Evolutionary conservation across 2,888 invertebrate species (phyloP), one percentile per base, ranked within the genome.

Genomic region (Nebria brevicollis): DNA sequence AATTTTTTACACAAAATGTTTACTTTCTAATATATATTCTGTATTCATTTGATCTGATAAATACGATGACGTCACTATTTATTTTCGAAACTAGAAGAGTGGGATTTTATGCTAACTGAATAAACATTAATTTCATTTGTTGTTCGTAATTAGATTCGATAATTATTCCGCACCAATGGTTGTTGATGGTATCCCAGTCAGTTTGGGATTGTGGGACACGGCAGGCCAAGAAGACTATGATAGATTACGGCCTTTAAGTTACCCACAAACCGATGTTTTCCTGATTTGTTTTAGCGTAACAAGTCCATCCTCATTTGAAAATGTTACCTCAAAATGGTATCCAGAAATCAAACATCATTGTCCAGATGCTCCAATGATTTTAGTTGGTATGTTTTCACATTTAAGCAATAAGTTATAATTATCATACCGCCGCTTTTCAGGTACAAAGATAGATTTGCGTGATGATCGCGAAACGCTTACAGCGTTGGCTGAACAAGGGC

Each of bases 341-440:
- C 99, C 99, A 85, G 99, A 99, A 93, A 98, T 99, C 86, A 98
- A 98, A 91, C 99, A 99, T 90, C 99, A 99, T 90, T 99, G 99
- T 92, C 98, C 99, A 83, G 98, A 99, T 91, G 98, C 98, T 84
- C 99, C 99, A 83, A 97, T 99, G 90, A 96, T 99, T 89, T 93
- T 99, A 90, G 98, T 99, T 89, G 98, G 98, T 96, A 89, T 91
- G 94, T 42, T 15, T 20, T 34, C 34, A 34, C 34, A 34, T 34
- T 2, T 34, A 34, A 4, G 34, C 34, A 34, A 34, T 34, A 34
- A 20, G 34, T 34, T 34, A 73, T 10, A 13, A 73, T n/a, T 70
- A 70, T 70, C 4, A 7, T 6, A 3, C 7, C 7, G 3, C n/a
- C 77, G 72, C 73, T 81, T 87, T 89, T 0, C 87, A 97, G 97